Base-by-base conservation (phyloP, 2,113 vertebrate species). In the Brevimyrus niger region DNA sequence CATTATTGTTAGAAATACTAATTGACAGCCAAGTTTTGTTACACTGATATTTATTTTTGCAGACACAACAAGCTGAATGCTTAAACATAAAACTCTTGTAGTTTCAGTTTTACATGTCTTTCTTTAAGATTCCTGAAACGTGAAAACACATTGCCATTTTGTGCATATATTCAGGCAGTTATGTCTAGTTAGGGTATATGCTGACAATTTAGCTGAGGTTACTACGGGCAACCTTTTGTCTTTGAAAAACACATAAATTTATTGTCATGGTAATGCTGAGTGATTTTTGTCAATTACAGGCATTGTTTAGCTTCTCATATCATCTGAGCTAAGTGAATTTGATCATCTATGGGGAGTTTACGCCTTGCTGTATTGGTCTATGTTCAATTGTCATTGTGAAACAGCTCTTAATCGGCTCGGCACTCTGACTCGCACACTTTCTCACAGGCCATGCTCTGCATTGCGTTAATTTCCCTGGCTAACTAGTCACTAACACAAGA, bases 401-500 rank as follows among this genome's bases (percentile, higher is more conserved):
- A 58, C 2, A 5, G 51, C 42, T 84, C 38, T 47, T 23, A 47
- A 84, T 84, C 2, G 15, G 86, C 50, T 38, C 53, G 1, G 2
- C 6, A 38, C 5, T 35, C 83, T n/a, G 21, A 48, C 85, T 51
- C 17, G 27, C 50, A 53, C 23, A n/a, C 31, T 11, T 21, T 53
- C 48, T 58, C 15, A 35, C 31, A 50, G 31, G 35, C 53, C 53
- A 8, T 44, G 27, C 86, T 38, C 31, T 87, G 31, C 15, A 58
- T 42, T 50, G n/a, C 10, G 3, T 27, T 85, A 50, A 31, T 85
- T 50, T 42, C 80, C 38, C 87, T 27, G 46, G 53, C 55, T 50
- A 73, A 23, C 88, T 88, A 53, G 11, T 82, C 61, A 31, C 51
- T 91, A 84, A 92, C 83, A 53, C 88, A 76, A n/a, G 53, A 73